phyloP scores from a whole-genome alignment of 92 coral and sea anemone species.

The Palythoa heliodiscus region DNA sequence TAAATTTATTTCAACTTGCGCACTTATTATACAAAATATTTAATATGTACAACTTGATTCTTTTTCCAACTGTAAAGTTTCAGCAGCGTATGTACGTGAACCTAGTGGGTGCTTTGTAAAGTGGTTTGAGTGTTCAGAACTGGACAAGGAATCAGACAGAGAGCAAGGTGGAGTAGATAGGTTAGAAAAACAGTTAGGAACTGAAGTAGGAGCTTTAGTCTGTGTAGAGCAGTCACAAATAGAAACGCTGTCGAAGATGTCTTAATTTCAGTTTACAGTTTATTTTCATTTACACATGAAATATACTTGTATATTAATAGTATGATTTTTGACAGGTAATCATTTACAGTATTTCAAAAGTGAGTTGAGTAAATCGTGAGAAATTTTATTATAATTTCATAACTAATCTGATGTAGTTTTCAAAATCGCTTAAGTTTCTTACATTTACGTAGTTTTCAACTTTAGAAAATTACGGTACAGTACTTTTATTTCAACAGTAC shows the following conservation, averaged over 20 bases:
- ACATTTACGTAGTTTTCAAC: too few relatives aligned
- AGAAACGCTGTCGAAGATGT: too few relatives aligned
- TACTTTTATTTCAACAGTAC: conserved; percentile 57
- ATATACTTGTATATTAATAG: too few relatives aligned
- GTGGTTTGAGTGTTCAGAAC: conserved; percentile 19
- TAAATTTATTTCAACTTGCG: too few relatives aligned
- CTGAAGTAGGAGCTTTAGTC: neutral
- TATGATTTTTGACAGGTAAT: too few relatives aligned
- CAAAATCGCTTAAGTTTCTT: too few relatives aligned
- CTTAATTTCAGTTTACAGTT: neutral
- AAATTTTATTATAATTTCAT: too few relatives aligned
- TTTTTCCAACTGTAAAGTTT: conserved; percentile 14
- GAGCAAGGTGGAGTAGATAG: conserved; percentile 27
- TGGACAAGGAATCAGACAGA: conserved; percentile 12
- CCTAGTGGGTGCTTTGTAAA: neutral
- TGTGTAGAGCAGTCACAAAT: neutral
- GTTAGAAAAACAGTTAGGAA: neutral
- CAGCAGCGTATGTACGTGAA: neutral
- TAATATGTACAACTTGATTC: neutral
- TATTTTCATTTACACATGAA: neutral
- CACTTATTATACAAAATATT: too few relatives aligned
- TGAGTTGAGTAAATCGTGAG: too few relatives aligned
- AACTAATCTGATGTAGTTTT: too few relatives aligned
- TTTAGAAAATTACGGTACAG: too few relatives aligned
- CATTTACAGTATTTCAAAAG: too few relatives aligned